Percentiles rank a stretch among this genome's conserved stretches.
phyloP scores from a whole-genome alignment of 92 coral and sea anemone species.

The Porites rus region DNA sequence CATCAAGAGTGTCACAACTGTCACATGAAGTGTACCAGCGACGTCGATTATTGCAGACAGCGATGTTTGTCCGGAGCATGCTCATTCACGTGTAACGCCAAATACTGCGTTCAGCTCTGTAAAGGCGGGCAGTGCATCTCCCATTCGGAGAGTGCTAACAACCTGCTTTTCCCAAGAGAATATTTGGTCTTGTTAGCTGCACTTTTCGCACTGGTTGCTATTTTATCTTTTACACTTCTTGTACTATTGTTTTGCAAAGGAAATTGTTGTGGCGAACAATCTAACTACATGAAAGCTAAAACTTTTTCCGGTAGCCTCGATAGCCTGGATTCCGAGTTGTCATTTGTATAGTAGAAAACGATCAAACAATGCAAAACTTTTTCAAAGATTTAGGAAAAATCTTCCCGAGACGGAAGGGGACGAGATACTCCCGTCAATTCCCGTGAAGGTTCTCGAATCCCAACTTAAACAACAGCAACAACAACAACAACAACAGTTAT shows the following conservation, averaged over 20 bases:
- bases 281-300: not conserved
- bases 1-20: constrained; percentile 86
- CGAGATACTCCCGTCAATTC: too few relatives aligned
- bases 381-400: too few relatives aligned
- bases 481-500: too few relatives aligned
- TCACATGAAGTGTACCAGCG: constrained; percentile 85
- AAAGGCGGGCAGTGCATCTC: constrained; percentile 25
- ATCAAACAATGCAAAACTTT: not conserved
- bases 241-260: constrained; percentile 1
- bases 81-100: constrained; percentile 73
- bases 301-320: constrained; percentile 9
- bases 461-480: too few relatives aligned
- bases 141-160: not conserved
- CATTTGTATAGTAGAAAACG: not conserved
- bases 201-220: constrained; percentile 43
- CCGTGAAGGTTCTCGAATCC: too few relatives aligned
- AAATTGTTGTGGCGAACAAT: not conserved
- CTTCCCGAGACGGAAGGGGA: too few relatives aligned
- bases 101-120: constrained; percentile 55
- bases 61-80: constrained; percentile 84
- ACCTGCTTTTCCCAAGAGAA: constrained; percentile 25
- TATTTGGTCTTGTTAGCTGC: constrained; percentile 57
- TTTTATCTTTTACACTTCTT: constrained; percentile 40
- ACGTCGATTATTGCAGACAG: constrained; percentile 85
- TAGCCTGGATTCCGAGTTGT: constrained; percentile 1